Evolutionary conservation across 2,113 vertebrate genomes (phyloP).

Genomic region (Cyanistes caeruleus): DNA sequence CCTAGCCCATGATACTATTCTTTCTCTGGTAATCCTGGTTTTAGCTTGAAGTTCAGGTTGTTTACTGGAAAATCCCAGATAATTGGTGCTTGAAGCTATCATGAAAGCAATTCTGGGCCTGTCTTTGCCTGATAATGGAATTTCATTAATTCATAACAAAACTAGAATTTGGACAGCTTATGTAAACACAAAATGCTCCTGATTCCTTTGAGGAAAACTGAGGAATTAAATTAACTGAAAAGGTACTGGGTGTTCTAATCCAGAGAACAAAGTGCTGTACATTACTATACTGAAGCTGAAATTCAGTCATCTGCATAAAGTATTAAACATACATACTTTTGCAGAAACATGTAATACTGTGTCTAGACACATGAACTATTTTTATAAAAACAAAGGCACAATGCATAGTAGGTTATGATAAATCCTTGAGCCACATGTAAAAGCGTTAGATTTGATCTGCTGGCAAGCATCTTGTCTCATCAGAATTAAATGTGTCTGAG

Average conservation of each 20-base stretch:
- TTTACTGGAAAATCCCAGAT: slow-evolving; percentile 37
- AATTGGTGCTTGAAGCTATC: background rate
- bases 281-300: background rate
- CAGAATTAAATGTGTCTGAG: background rate
- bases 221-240: background rate
- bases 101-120: background rate
- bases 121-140: slow-evolving; percentile 37
- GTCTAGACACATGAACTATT: background rate
- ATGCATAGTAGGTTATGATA: background rate
- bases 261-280: background rate
- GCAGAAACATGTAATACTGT: background rate
- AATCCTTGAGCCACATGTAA: slow-evolving; percentile 2
- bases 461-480: background rate
- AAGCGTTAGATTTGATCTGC: background rate
- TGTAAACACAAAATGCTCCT: background rate
- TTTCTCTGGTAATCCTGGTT: background rate
- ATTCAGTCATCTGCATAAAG: background rate
- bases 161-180: slow-evolving; percentile 3
- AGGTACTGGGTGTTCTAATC: background rate
- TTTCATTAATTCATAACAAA: slow-evolving; percentile 26
- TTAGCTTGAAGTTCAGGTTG: background rate
- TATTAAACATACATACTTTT: slow-evolving; percentile 1
- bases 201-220: slow-evolving; percentile 7
- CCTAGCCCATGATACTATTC: background rate
- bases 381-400: slow-evolving; percentile 10